These are phyloP conservation scores for Drosophila flavopinicola DNA, from an alignment of 2,888 invertebrate species.

Conservation along the genomic window DNA sequence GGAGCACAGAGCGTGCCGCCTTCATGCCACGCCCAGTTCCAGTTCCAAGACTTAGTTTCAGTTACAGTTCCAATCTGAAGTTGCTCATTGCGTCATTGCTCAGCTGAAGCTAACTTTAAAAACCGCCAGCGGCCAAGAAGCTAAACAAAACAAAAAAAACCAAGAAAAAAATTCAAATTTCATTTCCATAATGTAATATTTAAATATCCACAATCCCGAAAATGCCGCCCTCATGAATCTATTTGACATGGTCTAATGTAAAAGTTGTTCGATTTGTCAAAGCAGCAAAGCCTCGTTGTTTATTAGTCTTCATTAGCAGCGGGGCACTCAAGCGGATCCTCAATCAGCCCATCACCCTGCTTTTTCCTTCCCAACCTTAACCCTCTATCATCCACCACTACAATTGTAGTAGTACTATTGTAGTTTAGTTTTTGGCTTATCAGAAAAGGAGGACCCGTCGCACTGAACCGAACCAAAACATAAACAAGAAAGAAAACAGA, in stretches of 20 bases:
- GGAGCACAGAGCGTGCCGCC: conserved; percentile 44
- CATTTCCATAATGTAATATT: conserved; percentile 54
- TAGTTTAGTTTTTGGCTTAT: neutral
- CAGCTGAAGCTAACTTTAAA: conserved; percentile 45
- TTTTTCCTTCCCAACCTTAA: no score
- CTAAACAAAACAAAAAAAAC: conserved; percentile 12
- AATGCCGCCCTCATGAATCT: neutral
- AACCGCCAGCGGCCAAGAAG: conserved; percentile 27
- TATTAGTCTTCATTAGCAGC: conserved; percentile 53
- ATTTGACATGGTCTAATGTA: conserved; percentile 31
- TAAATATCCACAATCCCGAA: conserved; percentile 39
- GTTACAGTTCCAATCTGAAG: conserved; percentile 17
- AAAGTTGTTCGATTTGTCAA: conserved; percentile 65
- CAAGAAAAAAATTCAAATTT: conserved; percentile 30
- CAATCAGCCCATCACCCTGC: neutral
- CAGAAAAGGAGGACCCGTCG: neutral
- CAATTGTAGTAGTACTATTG: neutral
- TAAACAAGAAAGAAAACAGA: neutral
- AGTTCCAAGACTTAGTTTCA: neutral
- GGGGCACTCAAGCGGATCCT: conserved; percentile 3
- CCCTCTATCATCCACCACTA: neutral
- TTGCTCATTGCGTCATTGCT: conserved; percentile 62
- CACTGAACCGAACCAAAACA: neutral
- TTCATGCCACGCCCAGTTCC: conserved; percentile 41
- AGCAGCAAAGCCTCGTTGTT: conserved; percentile 38